phyloP scores from a whole-genome alignment of 2,113 vertebrate genomes.

The Corythaeola cristata region DNA sequence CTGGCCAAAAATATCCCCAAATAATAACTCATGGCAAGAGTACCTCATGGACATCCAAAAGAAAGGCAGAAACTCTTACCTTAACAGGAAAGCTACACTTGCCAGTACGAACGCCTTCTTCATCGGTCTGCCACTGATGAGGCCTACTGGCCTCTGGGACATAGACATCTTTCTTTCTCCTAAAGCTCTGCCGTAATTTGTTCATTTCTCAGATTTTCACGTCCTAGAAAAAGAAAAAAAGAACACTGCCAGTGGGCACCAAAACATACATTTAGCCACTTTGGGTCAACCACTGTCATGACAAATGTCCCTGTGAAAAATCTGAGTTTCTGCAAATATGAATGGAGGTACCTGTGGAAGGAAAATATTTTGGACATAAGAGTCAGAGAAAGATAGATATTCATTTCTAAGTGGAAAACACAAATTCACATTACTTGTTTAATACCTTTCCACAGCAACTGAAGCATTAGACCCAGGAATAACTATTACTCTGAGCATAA shows the following conservation, averaged over 20 bases:
- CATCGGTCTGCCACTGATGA: constrained; percentile 99
- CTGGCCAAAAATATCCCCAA: neutral
- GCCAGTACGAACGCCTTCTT: constrained; percentile 94
- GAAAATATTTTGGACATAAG: neutral
- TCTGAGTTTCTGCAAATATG: neutral
- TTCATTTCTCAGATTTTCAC: constrained; percentile 91
- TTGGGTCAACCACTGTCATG: neutral
- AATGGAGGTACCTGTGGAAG: neutral
- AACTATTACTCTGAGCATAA: neutral
- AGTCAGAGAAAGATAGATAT: neutral
- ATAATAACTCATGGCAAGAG: neutral
- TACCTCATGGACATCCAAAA: neutral
- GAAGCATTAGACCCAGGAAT: neutral
- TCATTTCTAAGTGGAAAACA: neutral
- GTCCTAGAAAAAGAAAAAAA: constrained; percentile 56
- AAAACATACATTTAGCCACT: neutral
- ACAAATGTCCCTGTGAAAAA: neutral
- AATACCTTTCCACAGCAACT: neutral
- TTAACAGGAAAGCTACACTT: constrained; percentile 98
- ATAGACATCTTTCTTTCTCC: constrained; percentile 98
- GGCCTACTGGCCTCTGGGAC: constrained; percentile 97
- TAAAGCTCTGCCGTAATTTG: constrained; percentile 98
- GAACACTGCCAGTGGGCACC: neutral
- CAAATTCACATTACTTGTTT: neutral
- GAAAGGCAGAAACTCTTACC: constrained; percentile 77